phyloP scores from a whole-genome alignment of 2,113 vertebrate genomes.

The Seriola rivoliana region DNA sequence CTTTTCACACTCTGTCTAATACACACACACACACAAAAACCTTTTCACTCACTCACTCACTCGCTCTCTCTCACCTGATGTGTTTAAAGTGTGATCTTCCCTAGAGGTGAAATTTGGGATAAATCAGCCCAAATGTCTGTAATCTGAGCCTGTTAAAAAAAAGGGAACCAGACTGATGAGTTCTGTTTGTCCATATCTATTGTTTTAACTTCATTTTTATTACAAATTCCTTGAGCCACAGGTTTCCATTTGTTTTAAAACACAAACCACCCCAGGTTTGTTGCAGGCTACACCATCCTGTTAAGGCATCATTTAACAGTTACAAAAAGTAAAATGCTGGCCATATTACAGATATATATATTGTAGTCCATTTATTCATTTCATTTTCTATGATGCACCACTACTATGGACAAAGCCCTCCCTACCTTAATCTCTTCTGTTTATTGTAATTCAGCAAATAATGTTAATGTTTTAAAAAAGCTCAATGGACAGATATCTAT shows the following conservation, averaged over 20 bases:
- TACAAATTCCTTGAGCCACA: not conserved
- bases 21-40: not conserved
- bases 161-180: not conserved
- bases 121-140: slow-evolving; percentile 22
- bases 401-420: not conserved
- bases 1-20: not conserved
- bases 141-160: slow-evolving; percentile 1
- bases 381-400: not conserved
- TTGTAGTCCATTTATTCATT: not conserved
- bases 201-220: not conserved
- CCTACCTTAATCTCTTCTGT: not conserved
- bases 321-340: not conserved
- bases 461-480: not conserved
- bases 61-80: not conserved
- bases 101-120: slow-evolving; percentile 5
- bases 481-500: not conserved
- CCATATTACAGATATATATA: not conserved
- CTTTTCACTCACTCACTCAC: not conserved
- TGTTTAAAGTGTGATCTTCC: slow-evolving; percentile 24
- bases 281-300: not conserved
- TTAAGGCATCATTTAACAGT: not conserved
- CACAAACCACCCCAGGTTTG: not conserved
- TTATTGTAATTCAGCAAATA: not conserved
- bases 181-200: not conserved
- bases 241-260: slow-evolving; percentile 12